Conservation (phyloP, 2,888 invertebrate genomes). For the Endomychus coccineus region DNA sequence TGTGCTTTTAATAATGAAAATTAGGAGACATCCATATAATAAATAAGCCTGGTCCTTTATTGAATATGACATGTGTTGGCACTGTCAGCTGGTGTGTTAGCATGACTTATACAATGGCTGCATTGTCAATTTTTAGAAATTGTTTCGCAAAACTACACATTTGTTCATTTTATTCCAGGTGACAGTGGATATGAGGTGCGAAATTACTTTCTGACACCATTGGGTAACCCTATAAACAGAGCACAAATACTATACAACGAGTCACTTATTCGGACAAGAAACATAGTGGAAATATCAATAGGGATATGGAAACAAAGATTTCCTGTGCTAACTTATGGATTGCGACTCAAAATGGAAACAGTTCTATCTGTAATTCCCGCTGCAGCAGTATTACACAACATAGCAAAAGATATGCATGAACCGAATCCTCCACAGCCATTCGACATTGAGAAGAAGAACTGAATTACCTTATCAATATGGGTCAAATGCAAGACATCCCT, state of each 20-base stretch:
- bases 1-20: too few relatives aligned
- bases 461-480: slow-evolving; percentile 10
- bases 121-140: not conserved
- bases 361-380: slow-evolving; percentile 18
- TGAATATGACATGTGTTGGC: too few relatives aligned
- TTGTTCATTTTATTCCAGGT: slow-evolving; percentile 15
- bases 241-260: slow-evolving; percentile 24
- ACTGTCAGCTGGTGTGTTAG: too few relatives aligned
- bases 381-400: slow-evolving; percentile 23
- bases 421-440: slow-evolving; percentile 14
- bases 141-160: too few relatives aligned
- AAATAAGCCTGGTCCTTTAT: not conserved
- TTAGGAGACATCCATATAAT: too few relatives aligned
- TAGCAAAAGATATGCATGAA: slow-evolving; percentile 16
- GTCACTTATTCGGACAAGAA: slow-evolving; percentile 20
- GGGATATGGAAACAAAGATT: slow-evolving; percentile 23
- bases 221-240: slow-evolving; percentile 18
- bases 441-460: slow-evolving; percentile 12
- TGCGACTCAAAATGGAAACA: slow-evolving; percentile 16
- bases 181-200: slow-evolving; percentile 20
- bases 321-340: slow-evolving; percentile 19
- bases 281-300: slow-evolving; percentile 18
- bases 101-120: too few relatives aligned
- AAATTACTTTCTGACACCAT: slow-evolving; percentile 20
- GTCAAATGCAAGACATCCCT: slow-evolving; percentile 9